Base-by-base conservation (phyloP, 2,888 invertebrate species). In the Caenorhabditis sp. region DNA sequence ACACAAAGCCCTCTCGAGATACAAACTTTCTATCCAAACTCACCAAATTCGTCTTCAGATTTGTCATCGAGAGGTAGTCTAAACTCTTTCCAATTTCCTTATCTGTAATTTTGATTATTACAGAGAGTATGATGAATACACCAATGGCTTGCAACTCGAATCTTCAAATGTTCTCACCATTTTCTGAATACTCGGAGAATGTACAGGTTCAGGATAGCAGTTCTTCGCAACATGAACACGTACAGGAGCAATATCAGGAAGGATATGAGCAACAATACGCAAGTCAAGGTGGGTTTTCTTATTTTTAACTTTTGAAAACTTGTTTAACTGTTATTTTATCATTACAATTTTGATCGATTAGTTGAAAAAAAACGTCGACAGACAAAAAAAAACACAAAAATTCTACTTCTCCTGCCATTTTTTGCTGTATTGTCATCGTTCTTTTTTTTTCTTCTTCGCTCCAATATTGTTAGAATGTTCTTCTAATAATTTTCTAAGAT, bases 111-210 rank as follows among this genome's bases (percentile, higher is more conserved):
- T 31, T 31, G 4, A 10, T 12, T 12, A 43, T 57, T 69, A 21
- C 58, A 70, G 69, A 70, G 6, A 70, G 69, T 23, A 58, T 27
- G 19, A 70, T 70, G 69, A 70, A 70, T 50, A 70, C 69, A 1
- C 69, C 69, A 2, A 17, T 62, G 31, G 58, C 43, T 0, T 58
- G 62, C 21, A 19, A 54, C 17, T 58, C 65, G 17, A 62, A 70
- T n/a, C 24, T 31, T 5, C 17, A 53, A 27, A 51, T 27, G 23
- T 19, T 24, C 24, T 26, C 23, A 26, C 2, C 26, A 31, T 12
- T 53, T 14, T 37, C 37, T 31, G 31, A 43, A 17, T 17, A 43
- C 14, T 17, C 6, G 14, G 14, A 43, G 14, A 43, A 43, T 43
- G 10, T 31, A 31, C 5, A 43, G 5, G 17, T 17, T 43, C 43